phyloP scores from a whole-genome alignment of 2,888 invertebrate species.

The Acronicta aceris region DNA sequence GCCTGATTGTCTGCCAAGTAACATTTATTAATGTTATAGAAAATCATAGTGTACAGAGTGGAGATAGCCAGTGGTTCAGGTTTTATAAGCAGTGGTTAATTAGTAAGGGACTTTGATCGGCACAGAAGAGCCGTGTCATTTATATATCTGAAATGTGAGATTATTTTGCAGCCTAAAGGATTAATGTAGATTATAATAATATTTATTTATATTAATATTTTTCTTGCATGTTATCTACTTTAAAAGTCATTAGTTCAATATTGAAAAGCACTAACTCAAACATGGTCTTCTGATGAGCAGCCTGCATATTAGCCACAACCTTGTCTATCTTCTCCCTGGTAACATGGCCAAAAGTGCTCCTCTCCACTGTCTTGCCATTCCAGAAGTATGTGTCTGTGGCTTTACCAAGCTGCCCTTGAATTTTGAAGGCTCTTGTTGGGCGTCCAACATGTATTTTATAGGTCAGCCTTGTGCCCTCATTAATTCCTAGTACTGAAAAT shows the following conservation, averaged over 20 bases:
- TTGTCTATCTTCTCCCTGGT: slow-evolving; percentile 91
- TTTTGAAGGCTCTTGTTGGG: slow-evolving; percentile 92
- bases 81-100: no score
- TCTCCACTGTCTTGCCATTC: slow-evolving; percentile 92
- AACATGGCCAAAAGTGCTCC: slow-evolving; percentile 92
- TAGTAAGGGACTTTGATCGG: no score
- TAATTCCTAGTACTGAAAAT: slow-evolving; percentile 92
- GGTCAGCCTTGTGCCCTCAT: slow-evolving; percentile 90
- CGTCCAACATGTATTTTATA: slow-evolving; percentile 89
- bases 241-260: not conserved
- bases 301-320: slow-evolving; percentile 94
- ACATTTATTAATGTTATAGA: not conserved
- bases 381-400: slow-evolving; percentile 93
- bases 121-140: no score
- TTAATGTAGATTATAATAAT: no score
- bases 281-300: slow-evolving; percentile 96
- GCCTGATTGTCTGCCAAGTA: slow-evolving; percentile 90
- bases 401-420: slow-evolving; percentile 93
- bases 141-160: no score
- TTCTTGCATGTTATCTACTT: not conserved
- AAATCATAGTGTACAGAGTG: no score
- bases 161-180: no score
- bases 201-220: no score
- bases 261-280: slow-evolving; percentile 91
- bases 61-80: no score